Base-by-base conservation (phyloP, 1,140 invertebrate species). In the Orchestia grillus region DNA sequence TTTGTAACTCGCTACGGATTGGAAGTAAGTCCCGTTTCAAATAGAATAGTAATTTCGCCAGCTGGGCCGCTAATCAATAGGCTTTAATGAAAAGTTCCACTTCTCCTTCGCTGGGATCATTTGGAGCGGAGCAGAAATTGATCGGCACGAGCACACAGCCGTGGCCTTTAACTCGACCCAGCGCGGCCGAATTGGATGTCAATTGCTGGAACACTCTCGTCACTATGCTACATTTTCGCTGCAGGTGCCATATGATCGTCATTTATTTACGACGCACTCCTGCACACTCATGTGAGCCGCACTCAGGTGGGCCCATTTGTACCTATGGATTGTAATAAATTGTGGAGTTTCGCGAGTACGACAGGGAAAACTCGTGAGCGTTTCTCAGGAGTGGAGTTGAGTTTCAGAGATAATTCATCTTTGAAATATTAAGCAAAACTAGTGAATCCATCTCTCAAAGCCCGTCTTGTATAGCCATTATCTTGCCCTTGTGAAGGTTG, bases 161-260 rank as follows among this genome's bases (percentile, higher is more conserved):
- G 92, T 94, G 92, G 43, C 92, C 92, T 94, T 94, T 94, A 47
- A 47, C 40, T 44, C 44, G 92, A 94, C 92, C 92, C 92, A 94
- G 44, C 92, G 28, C 41, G 88, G 16, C 11, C 88, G 28, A 90
- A 90, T 90, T 90, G 88, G 36, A 42, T 44, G 43, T 19, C 36
- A 90, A 90, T 90, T 90, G 42, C 43, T 90, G 62, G 1, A 77
- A 77, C 62, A 23, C 11, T 77, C 11, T 23, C 11, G 62, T 3
- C 62, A 15, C 11, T 77, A 15, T 15, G 1, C 62, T 77, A 28
- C 62, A 77, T 77, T 77, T 77, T 53, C 36, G 62, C 62, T 77
- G 15, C 28, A 36, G 11, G 62, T 77, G 62, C 28, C 11, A 77
- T 77, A 36, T 77, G 62, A 36, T 77, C 62, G 62, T 77, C 1